Base-by-base conservation (phyloP, 2,797 vertebrate genomes). In the Esox masquinongy region DNA sequence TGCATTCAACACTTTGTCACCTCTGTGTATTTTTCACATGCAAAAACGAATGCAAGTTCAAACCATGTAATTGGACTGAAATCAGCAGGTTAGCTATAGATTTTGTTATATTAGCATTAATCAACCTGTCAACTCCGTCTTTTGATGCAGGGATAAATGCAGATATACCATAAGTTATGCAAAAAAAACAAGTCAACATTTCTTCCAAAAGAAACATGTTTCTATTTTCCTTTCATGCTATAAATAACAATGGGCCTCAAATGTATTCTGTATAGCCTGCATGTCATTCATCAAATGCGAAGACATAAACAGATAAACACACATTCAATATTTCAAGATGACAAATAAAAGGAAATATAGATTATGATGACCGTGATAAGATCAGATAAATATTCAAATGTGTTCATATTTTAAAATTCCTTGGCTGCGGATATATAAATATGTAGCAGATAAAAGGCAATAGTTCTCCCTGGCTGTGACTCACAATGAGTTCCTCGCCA, bases 331-430 rank as follows among this genome's bases (percentile, higher is more conserved):
- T 68, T 43, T 68, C 67, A 39, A 68, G 31, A 19, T 68, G 67
- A n/a, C 31, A 68, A 43, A 68, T 68, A 36, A n/a, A 36, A 11
- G 17, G 36, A 67, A 67, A 34, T 36, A 29, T 22, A 22, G 34
- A 68, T 39, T 9, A 22, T 43, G 31, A 67, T 43, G 67, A 68
- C 67, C 67, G 3, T 68, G 67, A 39, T 39, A 36, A 68, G 31
- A 68, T 68, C 67, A 68, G 67, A 68, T 39, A 68, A 36, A 68
- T 43, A 68, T 68, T 68, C 36, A 39, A 68, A 68, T 43, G 67
- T 12, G 14, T 67, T 67, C 64, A 67, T 29, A 66, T 66, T 66
- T 67, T 31, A 34, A 61, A 67, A 67, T 67, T 16, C 64, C 64
- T 67, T 34, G 64, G 64, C 26, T 67, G 26, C 15, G 19, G 64